A percentile compares a stretch with the other conserved stretches of the same genome.
These are phyloP conservation scores for Bungarus multicinctus DNA, from an alignment of 2,113 vertebrate genomes.

Conservation along the genomic window DNA sequence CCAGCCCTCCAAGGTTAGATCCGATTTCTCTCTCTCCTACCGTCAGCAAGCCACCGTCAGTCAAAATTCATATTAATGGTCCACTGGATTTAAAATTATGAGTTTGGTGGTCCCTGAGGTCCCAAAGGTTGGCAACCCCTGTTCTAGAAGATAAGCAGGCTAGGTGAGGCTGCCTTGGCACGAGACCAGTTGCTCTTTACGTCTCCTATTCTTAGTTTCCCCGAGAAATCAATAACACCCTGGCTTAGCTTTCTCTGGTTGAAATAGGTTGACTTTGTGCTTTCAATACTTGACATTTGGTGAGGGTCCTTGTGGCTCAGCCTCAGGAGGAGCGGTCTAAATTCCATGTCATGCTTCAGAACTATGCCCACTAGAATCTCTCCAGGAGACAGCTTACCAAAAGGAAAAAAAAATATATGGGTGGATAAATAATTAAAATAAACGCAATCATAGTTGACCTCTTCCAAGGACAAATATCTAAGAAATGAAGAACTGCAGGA, in stretches of 20 bases:
- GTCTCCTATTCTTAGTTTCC: background rate
- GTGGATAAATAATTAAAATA: background rate
- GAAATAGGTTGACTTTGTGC: background rate
- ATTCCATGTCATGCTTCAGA: background rate
- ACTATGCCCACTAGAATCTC: background rate
- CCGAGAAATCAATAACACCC: background rate
- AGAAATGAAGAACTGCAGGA: background rate
- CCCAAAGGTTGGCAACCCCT: no score
- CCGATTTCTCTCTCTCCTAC: no score
- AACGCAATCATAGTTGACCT: background rate
- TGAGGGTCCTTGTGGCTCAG: background rate
- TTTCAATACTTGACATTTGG: background rate
- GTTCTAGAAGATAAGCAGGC: background rate
- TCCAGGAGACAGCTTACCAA: background rate
- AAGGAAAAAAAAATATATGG: no score
- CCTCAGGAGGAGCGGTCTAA: background rate
- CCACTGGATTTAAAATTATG: no score
- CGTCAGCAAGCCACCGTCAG: no score
- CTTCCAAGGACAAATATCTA: background rate
- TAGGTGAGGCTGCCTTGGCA: background rate
- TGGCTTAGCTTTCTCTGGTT: background rate
- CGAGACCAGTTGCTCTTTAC: background rate
- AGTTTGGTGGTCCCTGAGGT: no score
- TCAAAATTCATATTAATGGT: no score
- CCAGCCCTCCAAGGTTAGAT: no score